Base-by-base conservation (phyloP, 2,113 vertebrate genomes). In the Melanotaenia duboulayi region DNA sequence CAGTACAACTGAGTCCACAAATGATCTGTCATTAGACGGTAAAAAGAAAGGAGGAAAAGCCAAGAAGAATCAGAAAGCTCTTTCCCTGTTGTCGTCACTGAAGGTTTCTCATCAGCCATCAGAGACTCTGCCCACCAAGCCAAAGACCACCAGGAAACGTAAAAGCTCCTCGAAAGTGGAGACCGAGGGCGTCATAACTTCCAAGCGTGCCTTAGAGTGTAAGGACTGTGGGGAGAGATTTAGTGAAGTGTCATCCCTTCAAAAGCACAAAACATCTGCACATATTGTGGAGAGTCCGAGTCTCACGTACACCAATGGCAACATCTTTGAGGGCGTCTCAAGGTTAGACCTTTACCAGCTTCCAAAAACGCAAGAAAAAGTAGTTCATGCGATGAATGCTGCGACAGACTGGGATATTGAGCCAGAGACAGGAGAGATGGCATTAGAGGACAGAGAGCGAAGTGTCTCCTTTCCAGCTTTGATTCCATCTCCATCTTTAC, bases 401-500 rank as follows among this genome's bases (percentile, higher is more conserved):
- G 78, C 85, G n/a, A 66, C 92, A 44, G 92, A 90, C 52, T 95
- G 94, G 94, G 93, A 94, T 42, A 89, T 88, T 60, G 93, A 93
- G 19, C 83, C 85, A 6, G 93, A 93, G 52, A 83, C 90, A 48
- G 83, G 78, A 59, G 93, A 93, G 63, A 69, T 79, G 58, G 55
- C 81, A 11, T 72, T 86, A 14, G 90, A 83, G 23, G 91, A 91
- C 12, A 77, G 84, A 24, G 91, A 90, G 24, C 83, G 59, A 50
- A 81, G 60, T 51, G 87, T 94, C 12, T 94, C 92, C 12, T 95
- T 95, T 71, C 93, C 94, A 69, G 86, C 90, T 71, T 84, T 95
- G 39, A 92, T 89, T 73, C 87, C 90, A 13, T 95, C 94, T 19
- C 93, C 93, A 3, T 94, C 93, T 42, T 89, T 93, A 72, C 81